Evolutionary conservation across 2,113 vertebrate species (phyloP), one percentile per base, ranked within the genome.

Genomic region (Tupaia chinensis): DNA sequence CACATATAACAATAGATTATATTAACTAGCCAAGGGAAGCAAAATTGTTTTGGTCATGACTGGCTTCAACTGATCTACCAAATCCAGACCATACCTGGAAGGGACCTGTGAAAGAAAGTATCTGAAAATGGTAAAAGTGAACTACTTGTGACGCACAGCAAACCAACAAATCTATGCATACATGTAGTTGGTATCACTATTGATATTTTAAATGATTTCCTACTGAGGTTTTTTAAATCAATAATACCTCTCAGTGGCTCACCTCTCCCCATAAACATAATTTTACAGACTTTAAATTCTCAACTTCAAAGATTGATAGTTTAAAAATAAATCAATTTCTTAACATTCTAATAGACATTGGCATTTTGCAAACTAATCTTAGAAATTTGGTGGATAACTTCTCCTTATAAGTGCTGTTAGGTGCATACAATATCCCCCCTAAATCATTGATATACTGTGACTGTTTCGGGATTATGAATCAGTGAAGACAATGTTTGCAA

Each of bases 31-130:
- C 34, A 86, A 72, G 20, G 54, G 60, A 94, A 93, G 27, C 82
- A 72, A 95, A 97, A 94, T 17, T 66, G 61, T 65, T 89, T 77
- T 94, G 89, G 78, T 91, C 66, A 83, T 63, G n/a, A 91, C 73
- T 77, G n/a, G 34, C 19, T 63, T 90, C 84, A 89, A 44, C 1
- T 95, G 56, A 93, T 95, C 74, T 73, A 95, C 66, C 4, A 76
- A 66, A 96, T 84, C 29, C 56, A 92, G n/a, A 54, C 9, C 13
- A 93, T 53, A 23, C 2, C 44, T 76, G 44, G 66, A 93, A 94
- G 79, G 76, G 19, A 82, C 44, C 27, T 29, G 11, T 79, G n/a
- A 89, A 89, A 93, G 56, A 85, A 96, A 93, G 22, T 93, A 84
- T 80, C 81, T 97, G 74, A 94, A 23, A 74, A 89, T 83, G 29